Evolutionary conservation across 2,797 vertebrate species (phyloP).

Genomic region (Gila robusta): DNA sequence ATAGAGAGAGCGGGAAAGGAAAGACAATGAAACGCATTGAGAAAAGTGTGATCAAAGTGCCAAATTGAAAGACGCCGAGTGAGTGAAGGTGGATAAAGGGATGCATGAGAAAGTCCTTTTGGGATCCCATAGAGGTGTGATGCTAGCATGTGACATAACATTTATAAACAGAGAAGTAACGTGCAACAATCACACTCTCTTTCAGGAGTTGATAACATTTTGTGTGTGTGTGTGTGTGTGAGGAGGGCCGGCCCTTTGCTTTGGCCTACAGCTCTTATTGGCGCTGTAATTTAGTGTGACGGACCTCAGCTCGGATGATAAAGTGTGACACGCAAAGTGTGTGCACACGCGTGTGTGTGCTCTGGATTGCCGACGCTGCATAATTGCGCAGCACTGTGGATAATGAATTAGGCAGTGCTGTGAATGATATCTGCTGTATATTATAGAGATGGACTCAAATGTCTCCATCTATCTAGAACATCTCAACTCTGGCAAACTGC

Average conservation of each 20-base stretch:
- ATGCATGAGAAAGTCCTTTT: conserved; percentile 24
- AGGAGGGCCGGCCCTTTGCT: conserved; percentile 36
- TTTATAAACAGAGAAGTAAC: conserved; percentile 37
- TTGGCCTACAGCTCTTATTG: conserved; percentile 58
- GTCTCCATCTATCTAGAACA: conserved; percentile 53
- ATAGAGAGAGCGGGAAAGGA: not conserved
- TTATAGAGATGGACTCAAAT: conserved; percentile 56
- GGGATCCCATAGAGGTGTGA: not conserved
- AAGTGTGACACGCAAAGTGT: conserved; percentile 58
- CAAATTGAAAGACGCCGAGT: conserved; percentile 1
- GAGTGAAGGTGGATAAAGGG: conserved; percentile 45
- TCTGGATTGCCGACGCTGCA: conserved; percentile 63
- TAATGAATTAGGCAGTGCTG: conserved; percentile 67
- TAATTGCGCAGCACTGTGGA: conserved; percentile 62
- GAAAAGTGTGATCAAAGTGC: conserved; percentile 30
- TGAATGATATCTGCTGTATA: conserved; percentile 67
- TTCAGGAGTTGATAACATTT: conserved; percentile 23
- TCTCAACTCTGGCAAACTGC: conserved; percentile 52
- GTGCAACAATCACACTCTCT: conserved; percentile 17
- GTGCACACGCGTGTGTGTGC: conserved; percentile 49
- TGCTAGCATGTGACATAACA: not conserved
- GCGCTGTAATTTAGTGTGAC: conserved; percentile 63
- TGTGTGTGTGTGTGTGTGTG: not conserved
- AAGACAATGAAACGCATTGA: conserved; percentile 39
- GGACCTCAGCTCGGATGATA: conserved; percentile 58